phyloP scores from a whole-genome alignment of 2,113 vertebrate species.

The Pogona vitticeps region DNA sequence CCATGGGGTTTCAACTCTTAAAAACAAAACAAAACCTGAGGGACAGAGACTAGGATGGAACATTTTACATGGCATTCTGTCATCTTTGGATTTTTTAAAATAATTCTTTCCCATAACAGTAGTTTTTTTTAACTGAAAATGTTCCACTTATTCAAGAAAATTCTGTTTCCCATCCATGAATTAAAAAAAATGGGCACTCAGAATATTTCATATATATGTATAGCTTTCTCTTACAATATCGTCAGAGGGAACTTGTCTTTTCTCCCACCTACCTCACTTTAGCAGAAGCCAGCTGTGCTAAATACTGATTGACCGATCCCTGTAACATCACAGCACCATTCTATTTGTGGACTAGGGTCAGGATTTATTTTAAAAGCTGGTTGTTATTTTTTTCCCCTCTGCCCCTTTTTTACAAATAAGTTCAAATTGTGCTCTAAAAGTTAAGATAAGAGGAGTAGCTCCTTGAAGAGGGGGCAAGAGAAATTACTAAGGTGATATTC shows the following conservation, averaged over 20 bases:
- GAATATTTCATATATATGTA: neutral
- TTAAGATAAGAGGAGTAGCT: neutral
- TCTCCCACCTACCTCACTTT: neutral
- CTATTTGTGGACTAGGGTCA: neutral
- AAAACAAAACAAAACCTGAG: fast-evolving
- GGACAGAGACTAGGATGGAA: neutral
- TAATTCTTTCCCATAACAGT: too few relatives aligned
- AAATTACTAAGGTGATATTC: neutral
- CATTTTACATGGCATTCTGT: neutral
- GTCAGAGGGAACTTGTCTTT: neutral
- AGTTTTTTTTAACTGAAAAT: too few relatives aligned
- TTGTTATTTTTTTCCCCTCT: neutral
- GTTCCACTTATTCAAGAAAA: too few relatives aligned
- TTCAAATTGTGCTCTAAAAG: neutral
- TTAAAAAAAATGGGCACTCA: neutral
- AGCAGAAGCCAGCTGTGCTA: neutral
- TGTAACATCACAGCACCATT: too few relatives aligned
- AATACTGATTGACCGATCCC: neutral
- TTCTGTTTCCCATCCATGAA: too few relatives aligned
- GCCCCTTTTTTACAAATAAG: neutral
- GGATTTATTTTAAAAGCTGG: neutral
- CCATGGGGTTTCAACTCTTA: neutral
- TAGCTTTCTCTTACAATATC: neutral
- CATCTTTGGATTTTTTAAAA: neutral
- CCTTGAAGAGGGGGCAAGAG: neutral